Conservation (phyloP, 1,140 invertebrate species). For the Homarus americanus region DNA sequence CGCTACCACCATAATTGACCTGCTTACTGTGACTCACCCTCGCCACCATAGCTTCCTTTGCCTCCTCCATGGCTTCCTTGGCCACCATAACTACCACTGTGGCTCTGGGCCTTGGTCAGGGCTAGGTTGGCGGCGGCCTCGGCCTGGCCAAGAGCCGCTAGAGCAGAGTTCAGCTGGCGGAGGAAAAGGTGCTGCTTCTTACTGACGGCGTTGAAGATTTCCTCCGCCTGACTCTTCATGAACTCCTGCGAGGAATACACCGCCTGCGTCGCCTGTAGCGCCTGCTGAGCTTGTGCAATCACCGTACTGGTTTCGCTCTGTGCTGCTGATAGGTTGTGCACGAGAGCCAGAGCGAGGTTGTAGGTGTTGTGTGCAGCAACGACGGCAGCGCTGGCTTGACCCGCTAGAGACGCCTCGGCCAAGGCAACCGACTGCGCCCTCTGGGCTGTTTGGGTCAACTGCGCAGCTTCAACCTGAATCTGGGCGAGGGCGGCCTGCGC, state of each 20-base stretch:
- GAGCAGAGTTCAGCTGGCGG: conserved; percentile 18
- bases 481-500: conserved; percentile 39
- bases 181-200: conserved; percentile 32
- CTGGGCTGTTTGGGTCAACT: conserved; percentile 40
- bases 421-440: conserved; percentile 41
- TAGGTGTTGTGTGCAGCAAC: conserved; percentile 37
- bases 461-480: conserved; percentile 35
- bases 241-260: conserved; percentile 15
- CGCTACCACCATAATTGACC: not conserved
- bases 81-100: not conserved
- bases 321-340: conserved; percentile 16
- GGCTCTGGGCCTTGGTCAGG: conserved; percentile 21
- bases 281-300: conserved; percentile 35
- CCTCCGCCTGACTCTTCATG: conserved; percentile 26
- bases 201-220: conserved; percentile 25
- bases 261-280: conserved; percentile 16
- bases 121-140: conserved; percentile 5
- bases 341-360: conserved; percentile 23
- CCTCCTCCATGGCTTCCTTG: not conserved
- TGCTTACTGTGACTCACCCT: not conserved
- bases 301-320: conserved; percentile 31
- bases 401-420: conserved; percentile 39
- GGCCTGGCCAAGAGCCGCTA: not conserved
- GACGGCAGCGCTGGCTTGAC: conserved; percentile 21
- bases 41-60: not conserved